A percentile compares a stretch with the other conserved stretches of the same genome.
phyloP scores from a whole-genome alignment of 2,797 vertebrate genomes.

The Antrozous pallidus region DNA sequence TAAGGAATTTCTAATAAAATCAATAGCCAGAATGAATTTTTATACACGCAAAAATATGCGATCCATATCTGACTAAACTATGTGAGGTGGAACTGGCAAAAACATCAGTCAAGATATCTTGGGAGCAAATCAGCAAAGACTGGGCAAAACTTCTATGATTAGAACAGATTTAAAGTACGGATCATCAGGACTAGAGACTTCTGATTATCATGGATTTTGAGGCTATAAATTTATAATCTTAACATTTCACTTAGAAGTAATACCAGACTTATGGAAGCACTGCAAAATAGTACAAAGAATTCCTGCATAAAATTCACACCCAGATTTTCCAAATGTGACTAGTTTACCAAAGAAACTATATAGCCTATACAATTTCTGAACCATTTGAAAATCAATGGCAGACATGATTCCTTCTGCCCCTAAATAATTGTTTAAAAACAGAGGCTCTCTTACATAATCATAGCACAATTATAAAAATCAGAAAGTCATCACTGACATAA shows the following conservation, averaged over 20 bases:
- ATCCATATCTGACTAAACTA: background rate
- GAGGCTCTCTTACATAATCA: background rate
- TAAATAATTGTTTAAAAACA: slow-evolving; percentile 1
- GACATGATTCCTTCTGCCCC: background rate
- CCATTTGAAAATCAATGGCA: background rate
- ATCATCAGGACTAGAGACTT: background rate
- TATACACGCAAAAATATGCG: background rate
- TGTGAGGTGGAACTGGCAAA: slow-evolving; percentile 3
- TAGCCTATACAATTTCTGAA: background rate
- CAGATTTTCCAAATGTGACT: background rate
- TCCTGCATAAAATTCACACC: background rate
- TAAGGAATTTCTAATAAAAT: slow-evolving; percentile 56
- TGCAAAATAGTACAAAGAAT: background rate
- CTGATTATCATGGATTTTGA: background rate
- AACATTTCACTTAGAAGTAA: background rate
- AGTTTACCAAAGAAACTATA: background rate
- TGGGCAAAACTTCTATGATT: background rate
- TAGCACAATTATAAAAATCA: background rate
- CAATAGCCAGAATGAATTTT: slow-evolving; percentile 27
- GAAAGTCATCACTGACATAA: background rate
- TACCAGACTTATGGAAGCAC: background rate
- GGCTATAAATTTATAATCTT: background rate
- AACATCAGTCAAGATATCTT: background rate
- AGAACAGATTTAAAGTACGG: background rate
- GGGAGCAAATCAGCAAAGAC: background rate